phyloP scores from a whole-genome alignment of 64 coral and sea anemone species.

The Actinia tenebrosa region DNA sequence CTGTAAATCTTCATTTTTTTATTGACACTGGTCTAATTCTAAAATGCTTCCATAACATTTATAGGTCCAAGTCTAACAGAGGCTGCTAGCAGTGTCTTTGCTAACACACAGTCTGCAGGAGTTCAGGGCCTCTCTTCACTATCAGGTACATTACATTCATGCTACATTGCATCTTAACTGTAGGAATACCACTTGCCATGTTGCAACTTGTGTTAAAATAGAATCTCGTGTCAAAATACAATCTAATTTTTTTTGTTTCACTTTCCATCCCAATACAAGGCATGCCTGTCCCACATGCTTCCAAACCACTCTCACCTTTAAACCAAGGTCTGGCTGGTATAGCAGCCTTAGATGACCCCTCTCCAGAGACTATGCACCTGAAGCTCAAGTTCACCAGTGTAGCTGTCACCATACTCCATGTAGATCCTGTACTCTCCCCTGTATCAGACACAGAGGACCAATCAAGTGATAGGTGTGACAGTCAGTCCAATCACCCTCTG shows the following conservation, averaged over 20 bases:
- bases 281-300: not conserved
- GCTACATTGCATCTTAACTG: not conserved
- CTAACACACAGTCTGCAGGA: constrained; percentile 15
- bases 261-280: not conserved
- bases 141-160: not conserved
- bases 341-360: constrained; percentile 79
- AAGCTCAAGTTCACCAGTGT: constrained; percentile 67
- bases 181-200: too few species aligned
- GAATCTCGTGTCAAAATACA: not conserved
- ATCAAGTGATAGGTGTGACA: not conserved
- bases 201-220: too few species aligned
- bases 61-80: constrained; percentile 56
- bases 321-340: constrained; percentile 85
- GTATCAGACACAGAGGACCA: constrained; percentile 14
- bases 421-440: constrained; percentile 69
- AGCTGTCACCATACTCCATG: constrained; percentile 65
- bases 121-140: not conserved
- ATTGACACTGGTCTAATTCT: too few species aligned
- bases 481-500: constrained; percentile 52
- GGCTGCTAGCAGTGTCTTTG: constrained; percentile 61
- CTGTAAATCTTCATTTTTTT: not conserved
- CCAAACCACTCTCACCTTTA: constrained; percentile 32
- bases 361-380: constrained; percentile 55
- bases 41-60: not conserved
- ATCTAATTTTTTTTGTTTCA: not conserved